phyloP scores from a whole-genome alignment of 2,888 invertebrate genomes.

The Agrochola litura region DNA sequence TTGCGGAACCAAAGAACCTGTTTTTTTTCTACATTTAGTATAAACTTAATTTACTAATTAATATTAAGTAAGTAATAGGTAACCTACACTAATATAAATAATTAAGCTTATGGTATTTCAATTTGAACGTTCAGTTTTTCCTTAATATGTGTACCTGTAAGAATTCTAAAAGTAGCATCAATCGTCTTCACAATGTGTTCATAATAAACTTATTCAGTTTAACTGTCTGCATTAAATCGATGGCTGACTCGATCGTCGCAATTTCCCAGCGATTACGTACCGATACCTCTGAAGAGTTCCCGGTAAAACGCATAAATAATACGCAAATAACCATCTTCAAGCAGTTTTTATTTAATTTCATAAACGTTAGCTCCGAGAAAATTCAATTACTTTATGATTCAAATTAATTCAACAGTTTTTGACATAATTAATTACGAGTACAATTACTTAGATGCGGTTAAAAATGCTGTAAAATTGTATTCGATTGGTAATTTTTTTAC shows the following conservation, averaged over 20 bases:
- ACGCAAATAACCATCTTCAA: constrained; percentile 70
- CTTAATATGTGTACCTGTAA: neutral
- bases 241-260: constrained; percentile 68
- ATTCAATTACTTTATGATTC: constrained; percentile 69
- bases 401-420: constrained; percentile 56
- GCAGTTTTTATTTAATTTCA: constrained; percentile 59
- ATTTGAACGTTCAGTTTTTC: neutral
- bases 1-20: too few relatives aligned
- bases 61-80: too few relatives aligned
- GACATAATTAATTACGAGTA: constrained; percentile 49
- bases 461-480: constrained; percentile 51
- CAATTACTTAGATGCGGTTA: constrained; percentile 25
- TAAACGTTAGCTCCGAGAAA: constrained; percentile 60
- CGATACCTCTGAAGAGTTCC: constrained; percentile 74
- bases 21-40: too few relatives aligned
- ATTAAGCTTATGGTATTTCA: neutral
- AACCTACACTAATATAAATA: neutral
- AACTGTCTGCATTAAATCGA: constrained; percentile 71
- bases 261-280: constrained; percentile 76
- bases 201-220: constrained; percentile 48
- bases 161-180: neutral
- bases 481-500: constrained; percentile 38
- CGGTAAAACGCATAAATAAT: constrained; percentile 79
- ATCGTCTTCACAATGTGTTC: neutral
- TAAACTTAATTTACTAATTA: neutral